Base-by-base conservation (phyloP, 37 sponge, comb jelly and placozoan species). In the Ephydatia muelleri region DNA sequence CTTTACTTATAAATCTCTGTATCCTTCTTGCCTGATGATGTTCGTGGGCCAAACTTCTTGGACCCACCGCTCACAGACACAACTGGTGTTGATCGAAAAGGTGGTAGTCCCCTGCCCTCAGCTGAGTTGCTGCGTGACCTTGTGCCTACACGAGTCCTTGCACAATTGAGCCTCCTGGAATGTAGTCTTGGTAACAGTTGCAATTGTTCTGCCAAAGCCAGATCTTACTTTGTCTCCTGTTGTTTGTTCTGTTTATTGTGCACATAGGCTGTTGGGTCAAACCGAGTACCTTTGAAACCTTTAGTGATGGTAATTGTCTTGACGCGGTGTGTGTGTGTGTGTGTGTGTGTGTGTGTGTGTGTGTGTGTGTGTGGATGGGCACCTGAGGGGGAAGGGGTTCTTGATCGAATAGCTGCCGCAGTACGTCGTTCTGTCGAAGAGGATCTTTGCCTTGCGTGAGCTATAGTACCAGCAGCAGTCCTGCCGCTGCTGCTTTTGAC, bases 181-280 rank as follows among this genome's bases (percentile, higher is more conserved):
- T 36, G 83, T 5, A 12, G 19, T 14, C 8, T 28, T 11, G 38
- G 6, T 27, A 40, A 26, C 25, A 36, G 49, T 48, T 4, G 29
- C 5, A 12, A 2, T 22, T 3, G 25, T 3, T 2, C 14, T 68
- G 14, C 89, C 66, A 21, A 88, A 86, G 85, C 82, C 47, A 89
- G 28, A 67, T 49, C 80, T 13, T 35, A 30, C 30, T 91, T 57
- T 0, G 73, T 47, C 35, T 96, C 89, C 36, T 78, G 32, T 28
- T 91, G 96, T 29, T 68, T 49, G 34, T 75, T 82, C n/a, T 34
- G 38, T 74, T 91, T 96, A 38, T 49, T 80, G 33, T 88, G 40
- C n/a, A 96, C 80, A 48, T 91, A 94, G 3, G 95, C 94, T 47
- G 94, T 92, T 21, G 95, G 95, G 38, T 95, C 90, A 89, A 95